phyloP scores from a whole-genome alignment of 2,888 invertebrate species.

The Cylindroiulus punctatus region DNA sequence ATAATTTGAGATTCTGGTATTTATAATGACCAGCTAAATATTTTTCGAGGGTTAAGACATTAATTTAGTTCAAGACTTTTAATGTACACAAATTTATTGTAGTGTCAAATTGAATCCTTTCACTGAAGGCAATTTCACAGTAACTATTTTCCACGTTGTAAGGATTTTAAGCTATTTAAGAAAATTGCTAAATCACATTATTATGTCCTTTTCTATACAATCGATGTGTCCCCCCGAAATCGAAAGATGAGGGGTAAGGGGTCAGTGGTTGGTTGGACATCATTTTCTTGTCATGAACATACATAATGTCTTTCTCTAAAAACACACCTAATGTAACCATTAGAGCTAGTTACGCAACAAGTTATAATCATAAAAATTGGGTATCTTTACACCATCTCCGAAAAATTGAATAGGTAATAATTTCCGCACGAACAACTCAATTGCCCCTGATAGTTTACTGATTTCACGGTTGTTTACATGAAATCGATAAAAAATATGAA shows the following conservation, averaged over 20 bases:
- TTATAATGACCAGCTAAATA: no score
- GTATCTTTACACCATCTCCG: neutral
- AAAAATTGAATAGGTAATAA: neutral
- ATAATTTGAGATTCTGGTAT: no score
- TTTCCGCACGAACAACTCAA: neutral
- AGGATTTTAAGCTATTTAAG: no score
- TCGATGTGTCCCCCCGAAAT: neutral
- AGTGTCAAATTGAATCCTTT: no score
- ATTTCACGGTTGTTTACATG: neutral
- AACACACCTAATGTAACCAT: neutral
- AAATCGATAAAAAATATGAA: neutral
- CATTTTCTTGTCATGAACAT: neutral
- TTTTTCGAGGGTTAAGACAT: no score
- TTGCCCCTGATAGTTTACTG: neutral
- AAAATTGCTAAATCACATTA: no score
- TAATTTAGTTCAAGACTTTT: no score
- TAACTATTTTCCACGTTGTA: no score
- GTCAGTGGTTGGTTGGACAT: neutral
- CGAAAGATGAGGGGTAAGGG: neutral
- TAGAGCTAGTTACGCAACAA: neutral
- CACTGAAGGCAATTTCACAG: no score
- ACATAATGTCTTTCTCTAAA: neutral
- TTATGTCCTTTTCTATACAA: neutral
- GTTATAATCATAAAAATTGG: neutral
- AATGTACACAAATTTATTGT: no score